Base-by-base conservation (phyloP, 2,888 invertebrate species). In the Margaritifera margaritifera region DNA sequence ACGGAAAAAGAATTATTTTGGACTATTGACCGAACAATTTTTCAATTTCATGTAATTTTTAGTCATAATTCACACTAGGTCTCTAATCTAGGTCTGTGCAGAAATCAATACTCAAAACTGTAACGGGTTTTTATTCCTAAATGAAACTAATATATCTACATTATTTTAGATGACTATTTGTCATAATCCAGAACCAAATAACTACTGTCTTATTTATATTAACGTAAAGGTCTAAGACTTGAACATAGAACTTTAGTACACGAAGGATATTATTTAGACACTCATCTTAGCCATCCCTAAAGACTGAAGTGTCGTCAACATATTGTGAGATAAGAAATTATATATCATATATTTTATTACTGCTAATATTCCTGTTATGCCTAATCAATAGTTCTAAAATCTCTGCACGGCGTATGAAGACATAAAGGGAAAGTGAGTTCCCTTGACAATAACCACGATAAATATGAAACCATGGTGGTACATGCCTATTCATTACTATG, bases 391-490 rank as follows among this genome's bases (percentile, higher is more conserved):
- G 11, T 19, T 53, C 15, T 15, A 62, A 20, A 25, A 55, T 61
- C 22, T 68, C 64, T 59, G 64, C 68, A 64, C 50, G 51, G 1
- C 54, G 22, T 50, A 53, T 63, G 53, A 68, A 63, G 20, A 68
- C 22, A 53, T 62, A 52, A n/a, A 31, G 63, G 15, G 57, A 67
- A 24, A 67, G 19, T 42, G 60, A 6, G 62, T 62, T 57, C 11
- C 54, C 54, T 66, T 66, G 66, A 25, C 66, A 42, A 42, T 62
- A 66, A 31, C 59, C n/a, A n/a, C n/a, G n/a, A n/a, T n/a, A 11
- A 15, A 15, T 11, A 15, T 42, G 11, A 42, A 42, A 3, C 42
- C 42, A 15, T 15, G 42, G 15, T 15, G 42, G 15, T 42, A 11
- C 42, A 42, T 42, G 11, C 42, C 42, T 42, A 2, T 15, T 42